Evolutionary conservation across 2,888 invertebrate genomes (phyloP), one percentile per base, ranked within the genome.

Genomic region (Iphiclides podalirius): DNA sequence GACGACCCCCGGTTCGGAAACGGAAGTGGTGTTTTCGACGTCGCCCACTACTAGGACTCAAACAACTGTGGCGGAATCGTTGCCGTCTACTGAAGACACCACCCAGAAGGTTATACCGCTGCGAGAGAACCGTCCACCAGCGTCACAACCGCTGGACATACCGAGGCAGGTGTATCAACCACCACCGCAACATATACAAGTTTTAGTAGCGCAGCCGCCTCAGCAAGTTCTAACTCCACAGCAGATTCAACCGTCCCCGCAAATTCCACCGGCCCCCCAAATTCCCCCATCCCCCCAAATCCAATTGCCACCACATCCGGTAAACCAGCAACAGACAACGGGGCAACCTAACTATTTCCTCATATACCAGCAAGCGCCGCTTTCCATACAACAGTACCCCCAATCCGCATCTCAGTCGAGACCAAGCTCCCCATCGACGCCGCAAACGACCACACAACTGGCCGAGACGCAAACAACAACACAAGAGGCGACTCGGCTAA

Each of bases 321-420:
- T 35, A 14, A 45, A 13, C 31, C 52, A 17, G 52, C 58, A 16
- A 57, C 53, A 38, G 52, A 47, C 39, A 41, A 53, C 48, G 33
- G 56, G 47, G 39, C 60, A 28, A 51, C 58, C 40, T 41, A 57
- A 38, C 50, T 67, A 16, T 64, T 61, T 53, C 9, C 40, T 55
- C 7, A 44, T 55, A 36, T 55, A 55, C 37, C 52, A 55, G 31
- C 55, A 53, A 49, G 40, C 49, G 16, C 53, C 52, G 7, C 36
- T 34, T 33, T 47, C 52, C 13, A 35, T 42, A 33, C 49, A 47
- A 43, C 47, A 50, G 11, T 38, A 41, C 15, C 43, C 54, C 1
- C 17, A 37, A 28, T 36, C 42, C n/a, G 28, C 34, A 39, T 26
- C 41, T 4, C 36, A 47, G 33, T 37, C 52, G 1, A 41, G 40